These are phyloP conservation scores for Macaria liturata DNA, from an alignment of 2,888 invertebrate genomes.

Conservation along the genomic window DNA sequence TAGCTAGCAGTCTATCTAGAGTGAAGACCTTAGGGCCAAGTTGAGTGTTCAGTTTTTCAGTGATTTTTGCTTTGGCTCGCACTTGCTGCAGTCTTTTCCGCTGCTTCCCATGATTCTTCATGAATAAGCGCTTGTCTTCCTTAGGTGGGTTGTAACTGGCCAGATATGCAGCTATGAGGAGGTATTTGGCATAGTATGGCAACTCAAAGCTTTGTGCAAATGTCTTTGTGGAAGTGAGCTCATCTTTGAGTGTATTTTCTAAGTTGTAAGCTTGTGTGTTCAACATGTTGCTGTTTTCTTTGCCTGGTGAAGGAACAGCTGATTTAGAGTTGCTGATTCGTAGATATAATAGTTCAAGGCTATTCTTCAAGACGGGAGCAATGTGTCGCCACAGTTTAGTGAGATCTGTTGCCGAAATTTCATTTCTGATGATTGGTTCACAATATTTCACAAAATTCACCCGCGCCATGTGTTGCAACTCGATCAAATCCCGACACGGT, in stretches of 20 bases:
- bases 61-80: slow-evolving; percentile 82
- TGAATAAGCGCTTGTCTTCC: slow-evolving; percentile 93
- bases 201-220: slow-evolving; percentile 88
- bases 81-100: slow-evolving; percentile 85
- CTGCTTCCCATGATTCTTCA: slow-evolving; percentile 90
- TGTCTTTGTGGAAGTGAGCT: slow-evolving; percentile 75
- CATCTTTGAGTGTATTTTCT: slow-evolving; percentile 69
- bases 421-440: slow-evolving; percentile 88
- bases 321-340: slow-evolving; percentile 76
- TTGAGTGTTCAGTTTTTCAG: slow-evolving; percentile 84
- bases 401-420: slow-evolving; percentile 85
- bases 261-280: slow-evolving; percentile 47
- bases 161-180: slow-evolving; percentile 94
- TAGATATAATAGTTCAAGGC: slow-evolving; percentile 90
- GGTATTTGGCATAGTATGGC: slow-evolving; percentile 94
- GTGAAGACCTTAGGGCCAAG: slow-evolving; percentile 93
- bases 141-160: slow-evolving; percentile 96
- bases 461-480: slow-evolving; percentile 91
- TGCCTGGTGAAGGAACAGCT: slow-evolving; percentile 53
- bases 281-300: slow-evolving; percentile 56
- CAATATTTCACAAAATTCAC: slow-evolving; percentile 90
- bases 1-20: slow-evolving; percentile 91
- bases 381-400: slow-evolving; percentile 91
- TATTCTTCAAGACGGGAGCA: slow-evolving; percentile 88
- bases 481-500: slow-evolving; percentile 92